A percentile compares a stretch with the other conserved stretches of the same genome.
Conservation (phyloP, 1,140 invertebrate genomes). For the Philopotamus ludificatus region DNA sequence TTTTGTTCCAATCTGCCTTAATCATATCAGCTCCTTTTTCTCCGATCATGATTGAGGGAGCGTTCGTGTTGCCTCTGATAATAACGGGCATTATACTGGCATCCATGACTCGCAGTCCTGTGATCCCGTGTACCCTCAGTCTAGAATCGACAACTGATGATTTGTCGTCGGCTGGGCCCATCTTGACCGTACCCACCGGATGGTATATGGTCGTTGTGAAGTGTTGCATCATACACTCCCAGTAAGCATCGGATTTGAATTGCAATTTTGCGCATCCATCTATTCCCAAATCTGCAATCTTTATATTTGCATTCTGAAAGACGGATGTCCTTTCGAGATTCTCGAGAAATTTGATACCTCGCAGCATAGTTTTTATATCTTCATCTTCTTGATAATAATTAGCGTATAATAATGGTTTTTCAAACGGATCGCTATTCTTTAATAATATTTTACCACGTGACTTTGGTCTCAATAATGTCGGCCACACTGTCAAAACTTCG, state of each 20-base stretch:
- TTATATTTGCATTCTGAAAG: conserved; percentile 52
- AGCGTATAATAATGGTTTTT: conserved; percentile 74
- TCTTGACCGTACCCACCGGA: conserved; percentile 74
- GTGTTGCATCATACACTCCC: conserved; percentile 63
- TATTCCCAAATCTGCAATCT: conserved; percentile 50
- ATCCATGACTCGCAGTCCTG: conserved; percentile 74
- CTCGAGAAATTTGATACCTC: conserved; percentile 61
- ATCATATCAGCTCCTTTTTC: conserved; percentile 76
- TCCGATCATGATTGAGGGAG: conserved; percentile 74
- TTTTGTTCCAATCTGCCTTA: conserved; percentile 56
- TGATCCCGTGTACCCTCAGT: conserved; percentile 66
- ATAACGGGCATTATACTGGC: conserved; percentile 79
- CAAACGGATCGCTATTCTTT: conserved; percentile 45
- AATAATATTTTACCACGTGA: conserved; percentile 52
- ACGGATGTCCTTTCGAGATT: conserved; percentile 57
- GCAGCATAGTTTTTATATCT: conserved; percentile 70
- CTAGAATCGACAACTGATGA: conserved; percentile 66
- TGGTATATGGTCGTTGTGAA: conserved; percentile 67
- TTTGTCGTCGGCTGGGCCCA: conserved; percentile 66
- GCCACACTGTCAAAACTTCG: conserved; percentile 52
- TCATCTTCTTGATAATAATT: conserved; percentile 75
- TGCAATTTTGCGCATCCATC: conserved; percentile 47
- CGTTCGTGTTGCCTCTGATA: conserved; percentile 73
- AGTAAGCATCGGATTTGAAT: conserved; percentile 61
- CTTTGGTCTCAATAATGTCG: conserved; percentile 56